Conservation (phyloP, 2,113 vertebrate genomes). For the Leucosticte australis region DNA sequence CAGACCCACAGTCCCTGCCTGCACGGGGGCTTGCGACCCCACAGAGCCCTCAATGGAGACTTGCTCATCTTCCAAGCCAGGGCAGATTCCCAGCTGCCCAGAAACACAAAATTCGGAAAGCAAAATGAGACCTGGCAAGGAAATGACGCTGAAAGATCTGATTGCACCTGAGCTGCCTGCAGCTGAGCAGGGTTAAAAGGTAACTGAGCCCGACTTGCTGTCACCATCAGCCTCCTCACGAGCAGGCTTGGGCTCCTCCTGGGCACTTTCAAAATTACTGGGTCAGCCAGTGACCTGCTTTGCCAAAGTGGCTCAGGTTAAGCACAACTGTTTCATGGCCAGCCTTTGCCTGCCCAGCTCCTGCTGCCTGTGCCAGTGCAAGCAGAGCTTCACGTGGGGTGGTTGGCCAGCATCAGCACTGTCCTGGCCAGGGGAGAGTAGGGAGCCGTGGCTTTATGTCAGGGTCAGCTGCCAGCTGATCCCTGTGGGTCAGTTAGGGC, state of each 20-base stretch:
- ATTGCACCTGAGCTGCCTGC: neutral
- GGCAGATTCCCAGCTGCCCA: neutral
- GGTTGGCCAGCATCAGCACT: neutral
- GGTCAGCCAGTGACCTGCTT: neutral
- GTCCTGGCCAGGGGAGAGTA: rapidly evolving
- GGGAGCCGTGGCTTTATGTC: neutral
- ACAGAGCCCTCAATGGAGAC: rapidly evolving
- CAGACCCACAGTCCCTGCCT: rapidly evolving
- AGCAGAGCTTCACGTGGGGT: neutral
- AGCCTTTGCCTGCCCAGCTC: neutral
- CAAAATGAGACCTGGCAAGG: neutral
- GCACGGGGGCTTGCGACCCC: rapidly evolving
- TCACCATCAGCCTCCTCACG: neutral
- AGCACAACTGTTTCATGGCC: neutral
- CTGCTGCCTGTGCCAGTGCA: neutral
- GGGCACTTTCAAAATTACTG: neutral
- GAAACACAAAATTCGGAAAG: neutral
- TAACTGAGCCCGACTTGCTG: neutral
- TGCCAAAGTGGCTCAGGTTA: neutral
- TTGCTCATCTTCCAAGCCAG: neutral
- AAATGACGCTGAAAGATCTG: neutral
- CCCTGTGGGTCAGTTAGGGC: neutral
- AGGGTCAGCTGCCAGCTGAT: neutral
- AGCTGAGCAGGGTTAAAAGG: neutral
- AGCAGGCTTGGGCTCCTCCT: neutral